Conservation (phyloP, 2,113 vertebrate genomes). For the Tenebrosternarchus preto region DNA sequence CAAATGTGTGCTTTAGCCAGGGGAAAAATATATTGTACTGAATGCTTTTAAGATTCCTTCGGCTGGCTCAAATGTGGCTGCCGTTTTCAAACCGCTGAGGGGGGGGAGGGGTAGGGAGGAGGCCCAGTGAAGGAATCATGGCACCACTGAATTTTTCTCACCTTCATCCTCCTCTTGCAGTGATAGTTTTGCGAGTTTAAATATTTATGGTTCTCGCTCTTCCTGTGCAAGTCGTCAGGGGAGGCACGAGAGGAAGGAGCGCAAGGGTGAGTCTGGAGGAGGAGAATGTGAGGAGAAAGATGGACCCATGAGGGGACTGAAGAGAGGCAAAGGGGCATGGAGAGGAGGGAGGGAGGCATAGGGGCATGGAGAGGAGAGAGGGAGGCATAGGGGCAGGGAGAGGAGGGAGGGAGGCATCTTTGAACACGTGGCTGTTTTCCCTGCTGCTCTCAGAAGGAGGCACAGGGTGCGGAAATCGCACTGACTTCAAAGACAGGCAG, state of each 20-base stretch:
- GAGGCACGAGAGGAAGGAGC: constrained; percentile 8
- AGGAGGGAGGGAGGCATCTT: constrained; percentile 4
- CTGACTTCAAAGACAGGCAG: constrained; percentile 39
- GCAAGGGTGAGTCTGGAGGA: constrained; percentile 33
- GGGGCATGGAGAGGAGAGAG: constrained; percentile 1
- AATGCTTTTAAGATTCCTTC: constrained; percentile 7
- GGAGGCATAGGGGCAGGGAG: constrained; percentile 23
- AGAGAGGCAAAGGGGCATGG: neutral
- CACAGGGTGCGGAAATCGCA: constrained; percentile 19
- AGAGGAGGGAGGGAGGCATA: too few relatives aligned
- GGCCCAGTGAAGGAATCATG: neutral
- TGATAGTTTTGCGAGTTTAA: constrained; percentile 52
- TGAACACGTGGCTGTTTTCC: constrained; percentile 37
- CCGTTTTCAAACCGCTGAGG: neutral
- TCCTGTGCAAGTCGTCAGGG: constrained; percentile 1
- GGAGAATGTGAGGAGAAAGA: constrained; percentile 33
- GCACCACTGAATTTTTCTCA: constrained; percentile 5
- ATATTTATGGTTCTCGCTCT: constrained; percentile 54
- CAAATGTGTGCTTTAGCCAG: constrained; percentile 39
- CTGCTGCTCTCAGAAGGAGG: constrained; percentile 26
- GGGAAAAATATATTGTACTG: neutral
- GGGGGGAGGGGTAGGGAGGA: neutral
- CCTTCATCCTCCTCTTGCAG: constrained; percentile 28
- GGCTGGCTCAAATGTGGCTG: neutral
- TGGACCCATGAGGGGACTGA: neutral